Evolutionary conservation across 92 coral and sea anemone species (phyloP).

Genomic region (Scolanthus callimorphus): DNA sequence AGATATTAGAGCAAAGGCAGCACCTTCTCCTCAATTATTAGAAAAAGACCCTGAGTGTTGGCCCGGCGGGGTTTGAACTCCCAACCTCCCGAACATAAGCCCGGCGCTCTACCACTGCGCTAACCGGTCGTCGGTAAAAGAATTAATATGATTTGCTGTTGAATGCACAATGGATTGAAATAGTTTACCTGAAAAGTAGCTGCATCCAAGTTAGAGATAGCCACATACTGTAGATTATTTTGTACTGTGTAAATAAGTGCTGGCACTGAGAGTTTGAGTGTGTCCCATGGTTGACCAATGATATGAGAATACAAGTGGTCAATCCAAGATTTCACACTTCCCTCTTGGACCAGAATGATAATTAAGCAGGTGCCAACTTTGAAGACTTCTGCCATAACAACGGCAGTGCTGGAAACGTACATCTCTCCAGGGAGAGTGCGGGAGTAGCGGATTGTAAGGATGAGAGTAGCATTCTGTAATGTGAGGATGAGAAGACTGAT

Average conservation of each 20-base stretch:
- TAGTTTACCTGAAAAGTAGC: conserved; percentile 95
- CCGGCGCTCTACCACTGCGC: no score
- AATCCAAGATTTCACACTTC: conserved; percentile 49
- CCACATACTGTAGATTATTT: conserved; percentile 94
- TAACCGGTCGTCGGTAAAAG: no score
- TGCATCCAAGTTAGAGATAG: conserved; percentile 94
- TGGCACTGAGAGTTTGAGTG: conserved; percentile 86
- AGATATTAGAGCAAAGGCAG: no score
- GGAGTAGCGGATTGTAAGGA: conserved; percentile 92
- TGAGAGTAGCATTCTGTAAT: conserved; percentile 84
- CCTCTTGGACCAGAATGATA: conserved; percentile 52
- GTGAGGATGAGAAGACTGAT: conserved; percentile 77
- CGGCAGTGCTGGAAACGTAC: conserved; percentile 92
- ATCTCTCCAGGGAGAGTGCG: conserved; percentile 93
- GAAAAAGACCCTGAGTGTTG: no score
- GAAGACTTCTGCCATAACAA: conserved; percentile 80
- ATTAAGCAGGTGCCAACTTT: conserved; percentile 70
- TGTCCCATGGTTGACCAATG: conserved; percentile 79
- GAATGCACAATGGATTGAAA: no score
- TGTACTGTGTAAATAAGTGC: conserved; percentile 89
- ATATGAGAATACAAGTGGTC: conserved; percentile 56
- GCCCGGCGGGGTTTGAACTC: no score
- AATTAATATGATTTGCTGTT: no score
- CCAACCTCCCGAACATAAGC: no score
- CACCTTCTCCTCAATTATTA: no score